A percentile compares a stretch with the other conserved stretches of the same genome.
Evolutionary conservation across 2,113 vertebrate genomes (phyloP).

Genomic region (Acinonyx jubatus): DNA sequence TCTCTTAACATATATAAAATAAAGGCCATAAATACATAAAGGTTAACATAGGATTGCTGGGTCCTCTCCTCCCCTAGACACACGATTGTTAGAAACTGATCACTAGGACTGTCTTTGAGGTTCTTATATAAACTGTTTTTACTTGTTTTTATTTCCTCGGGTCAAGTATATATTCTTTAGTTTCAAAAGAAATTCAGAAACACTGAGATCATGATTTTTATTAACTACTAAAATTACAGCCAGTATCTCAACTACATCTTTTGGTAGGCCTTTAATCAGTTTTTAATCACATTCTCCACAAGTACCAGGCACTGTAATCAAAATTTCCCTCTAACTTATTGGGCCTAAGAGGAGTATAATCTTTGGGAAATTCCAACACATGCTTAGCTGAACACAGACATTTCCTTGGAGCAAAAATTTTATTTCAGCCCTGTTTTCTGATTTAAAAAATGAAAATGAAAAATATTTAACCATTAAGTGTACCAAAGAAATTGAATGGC

Average conservation of each 20-base stretch:
- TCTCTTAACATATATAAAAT: not conserved
- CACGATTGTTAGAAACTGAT: not conserved
- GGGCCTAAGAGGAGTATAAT: conserved; percentile 6
- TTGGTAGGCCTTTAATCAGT: conserved; percentile 52
- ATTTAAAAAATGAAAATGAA: conserved; percentile 32
- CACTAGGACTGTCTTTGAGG: not conserved
- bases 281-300: conserved; percentile 55
- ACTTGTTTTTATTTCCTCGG: conserved; percentile 18
- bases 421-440: conserved; percentile 19
- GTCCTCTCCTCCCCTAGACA: not conserved
- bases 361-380: conserved; percentile 41
- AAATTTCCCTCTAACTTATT: conserved; percentile 57
- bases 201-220: conserved; percentile 61
- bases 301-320: conserved; percentile 23
- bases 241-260: conserved; percentile 41
- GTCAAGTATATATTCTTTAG: not conserved
- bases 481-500: not conserved
- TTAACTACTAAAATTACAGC: conserved; percentile 65
- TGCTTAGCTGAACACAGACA: conserved; percentile 55
- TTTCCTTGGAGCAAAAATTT: conserved; percentile 50
- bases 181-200: conserved; percentile 56
- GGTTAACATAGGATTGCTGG: not conserved
- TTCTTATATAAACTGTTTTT: conserved; percentile 29
- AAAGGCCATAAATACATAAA: conserved; percentile 11
- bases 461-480: not conserved